Base-by-base conservation (phyloP, 1,140 invertebrate species). In the Trinorchestia longiramus region DNA sequence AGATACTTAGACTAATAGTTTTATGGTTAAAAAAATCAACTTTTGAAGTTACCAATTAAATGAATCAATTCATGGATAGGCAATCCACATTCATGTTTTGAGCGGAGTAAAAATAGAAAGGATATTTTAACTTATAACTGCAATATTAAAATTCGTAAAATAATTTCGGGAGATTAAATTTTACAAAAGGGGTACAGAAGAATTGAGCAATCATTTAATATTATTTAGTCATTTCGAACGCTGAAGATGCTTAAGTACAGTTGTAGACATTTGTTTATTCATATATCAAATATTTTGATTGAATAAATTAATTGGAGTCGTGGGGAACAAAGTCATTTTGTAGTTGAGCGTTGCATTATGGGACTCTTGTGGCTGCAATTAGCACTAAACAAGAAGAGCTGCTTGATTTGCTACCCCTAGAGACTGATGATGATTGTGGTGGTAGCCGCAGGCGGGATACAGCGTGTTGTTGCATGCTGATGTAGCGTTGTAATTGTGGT, bases 381-480 rank as follows among this genome's bases (percentile, higher is more conserved):
- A 91, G 41, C 41, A 91, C 41, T 91, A 91, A 91, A 91, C 41
- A 43, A 91, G 88, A 28, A 42, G 88, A 42, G 88, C 88, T 43
- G 88, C 88, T 91, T 42, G 88, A 8, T 28, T 44, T 44, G 88
- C 88, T 43, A 3, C 6, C 43, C 88, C 11, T 8, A 28, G 43
- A 91, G 88, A 91, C 88, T 91, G 88, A 91, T 91, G 88, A 91
- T 91, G 88, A 91, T 91, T 91, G 88, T 44, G 41, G 88, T 41
- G 8, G 88, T 91, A 91, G 15, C 41, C 41, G 11, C 43, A 43
- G 41, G 3, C 43, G 4, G 41, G 28, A 28, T 44, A 28, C 88
- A 91, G 28, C 62, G 62, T 77, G 62, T 77, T 77, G 62, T 28
- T 77, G 62, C 62, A 77, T 23, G 62, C 62, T 77, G 62, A 53